Evolutionary conservation across 2,113 vertebrate species (phyloP).

Genomic region (Chaetura pelagica): DNA sequence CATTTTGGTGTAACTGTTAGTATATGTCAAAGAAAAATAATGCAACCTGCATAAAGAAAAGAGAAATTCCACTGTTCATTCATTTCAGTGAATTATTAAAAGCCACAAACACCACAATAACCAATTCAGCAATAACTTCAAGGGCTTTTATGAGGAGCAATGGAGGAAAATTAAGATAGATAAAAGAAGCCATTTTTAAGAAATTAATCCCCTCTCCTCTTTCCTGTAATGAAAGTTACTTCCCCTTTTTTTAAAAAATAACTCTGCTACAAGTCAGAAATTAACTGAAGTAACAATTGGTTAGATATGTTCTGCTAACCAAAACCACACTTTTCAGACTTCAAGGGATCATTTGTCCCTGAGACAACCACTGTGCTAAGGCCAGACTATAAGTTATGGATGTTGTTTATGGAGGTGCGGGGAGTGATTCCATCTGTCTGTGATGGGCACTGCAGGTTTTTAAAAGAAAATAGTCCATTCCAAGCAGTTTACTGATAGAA

Average conservation of each 20-base stretch:
- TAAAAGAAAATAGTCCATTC: neutral
- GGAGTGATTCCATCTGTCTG: slow-evolving; percentile 43
- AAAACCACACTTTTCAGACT: slow-evolving; percentile 49
- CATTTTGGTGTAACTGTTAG: neutral
- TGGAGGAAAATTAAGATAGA: neutral
- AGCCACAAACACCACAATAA: neutral
- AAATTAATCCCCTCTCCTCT: neutral
- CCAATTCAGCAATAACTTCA: neutral
- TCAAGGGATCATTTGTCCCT: slow-evolving; percentile 45
- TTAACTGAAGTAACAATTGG: slow-evolving; percentile 10
- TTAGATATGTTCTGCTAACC: slow-evolving; percentile 41
- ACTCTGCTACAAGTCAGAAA: neutral
- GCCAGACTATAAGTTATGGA: slow-evolving; percentile 15
- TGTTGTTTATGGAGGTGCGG: slow-evolving; percentile 43
- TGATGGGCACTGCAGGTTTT: neutral
- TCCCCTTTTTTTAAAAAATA: neutral
- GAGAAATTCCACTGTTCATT: neutral
- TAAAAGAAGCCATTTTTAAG: slow-evolving; percentile 11
- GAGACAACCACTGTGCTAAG: neutral
- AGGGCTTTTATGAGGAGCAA: neutral
- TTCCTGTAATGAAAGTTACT: neutral
- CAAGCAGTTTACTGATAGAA: neutral
- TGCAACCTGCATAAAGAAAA: neutral
- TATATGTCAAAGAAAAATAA: neutral
- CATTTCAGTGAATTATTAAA: neutral